Conservation (phyloP, 2,888 invertebrate genomes). For the Drosophila cognata region DNA sequence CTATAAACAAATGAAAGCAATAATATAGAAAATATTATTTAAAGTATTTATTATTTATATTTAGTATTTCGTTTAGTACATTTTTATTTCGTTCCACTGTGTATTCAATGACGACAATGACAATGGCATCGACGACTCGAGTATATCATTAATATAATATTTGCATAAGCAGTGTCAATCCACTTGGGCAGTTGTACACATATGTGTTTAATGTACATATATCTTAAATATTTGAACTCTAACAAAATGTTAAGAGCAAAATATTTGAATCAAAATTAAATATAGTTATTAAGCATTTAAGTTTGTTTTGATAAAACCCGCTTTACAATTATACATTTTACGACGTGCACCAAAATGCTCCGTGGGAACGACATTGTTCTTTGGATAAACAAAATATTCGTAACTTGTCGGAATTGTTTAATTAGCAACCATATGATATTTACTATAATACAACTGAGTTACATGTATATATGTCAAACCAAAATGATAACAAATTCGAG, state of each 20-base stretch:
- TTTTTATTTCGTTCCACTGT: slow-evolving; percentile 9
- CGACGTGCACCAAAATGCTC: not conserved
- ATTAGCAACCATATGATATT: slow-evolving; percentile 33
- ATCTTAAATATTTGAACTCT: not conserved
- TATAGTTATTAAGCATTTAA: not conserved
- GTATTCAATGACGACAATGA: slow-evolving; percentile 19
- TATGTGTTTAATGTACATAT: not conserved
- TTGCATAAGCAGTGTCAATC: slow-evolving; percentile 34
- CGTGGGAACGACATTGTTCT: not conserved
- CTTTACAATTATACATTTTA: not conserved
- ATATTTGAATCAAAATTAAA: no score
- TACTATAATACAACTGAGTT: slow-evolving; percentile 2
- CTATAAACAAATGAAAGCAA: not conserved
- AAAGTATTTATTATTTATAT: no score
- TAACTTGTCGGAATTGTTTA: not conserved
- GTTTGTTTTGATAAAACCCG: no score
- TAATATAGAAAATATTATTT: not conserved
- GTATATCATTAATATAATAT: slow-evolving; percentile 34
- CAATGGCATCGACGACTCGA: not conserved
- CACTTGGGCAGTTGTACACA: not conserved
- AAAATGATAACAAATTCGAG: not conserved
- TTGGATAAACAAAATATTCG: slow-evolving; percentile 21
- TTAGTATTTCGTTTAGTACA: not conserved
- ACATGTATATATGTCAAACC: not conserved
- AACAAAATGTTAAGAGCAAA: not conserved